These are phyloP conservation scores for Caenorhabditis uteleia DNA, from an alignment of 2,888 invertebrate genomes.

Conservation along the genomic window DNA sequence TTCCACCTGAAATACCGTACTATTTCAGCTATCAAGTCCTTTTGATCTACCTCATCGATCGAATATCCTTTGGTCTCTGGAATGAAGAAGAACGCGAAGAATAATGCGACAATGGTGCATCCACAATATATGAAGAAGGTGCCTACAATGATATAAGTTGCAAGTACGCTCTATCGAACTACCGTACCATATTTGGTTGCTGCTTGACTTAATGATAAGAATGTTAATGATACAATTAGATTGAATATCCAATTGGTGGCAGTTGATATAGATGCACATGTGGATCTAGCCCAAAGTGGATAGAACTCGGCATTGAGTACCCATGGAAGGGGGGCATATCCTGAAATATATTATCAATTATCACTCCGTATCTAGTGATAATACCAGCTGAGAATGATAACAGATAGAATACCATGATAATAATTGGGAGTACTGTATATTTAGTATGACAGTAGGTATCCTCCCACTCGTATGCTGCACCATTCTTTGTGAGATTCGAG, in stretches of 20 bases:
- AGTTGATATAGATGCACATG: constrained; percentile 68
- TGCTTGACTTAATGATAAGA: constrained; percentile 69
- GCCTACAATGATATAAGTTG: constrained; percentile 70
- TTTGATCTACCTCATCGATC: constrained; percentile 72
- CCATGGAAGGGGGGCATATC: constrained; percentile 75
- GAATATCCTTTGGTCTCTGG: constrained; percentile 74
- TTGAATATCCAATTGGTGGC: constrained; percentile 73
- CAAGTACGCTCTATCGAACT: neutral
- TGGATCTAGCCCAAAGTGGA: constrained; percentile 74
- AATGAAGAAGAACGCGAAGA: constrained; percentile 72
- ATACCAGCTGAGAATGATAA: constrained; percentile 50
- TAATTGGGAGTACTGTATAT: constrained; percentile 69
- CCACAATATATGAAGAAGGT: constrained; percentile 74
- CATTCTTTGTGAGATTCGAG: constrained; percentile 12
- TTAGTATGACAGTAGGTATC: constrained; percentile 62
- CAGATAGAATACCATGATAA: constrained; percentile 63
- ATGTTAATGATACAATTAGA: constrained; percentile 73
- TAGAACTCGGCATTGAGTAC: constrained; percentile 75
- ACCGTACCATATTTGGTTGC: constrained; percentile 61
- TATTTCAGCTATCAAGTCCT: too few species aligned
- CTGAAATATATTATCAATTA: constrained; percentile 68
- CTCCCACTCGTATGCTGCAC: constrained; percentile 43
- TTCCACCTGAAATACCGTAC: constrained; percentile 47
- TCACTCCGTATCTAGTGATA: neutral
- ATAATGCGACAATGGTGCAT: constrained; percentile 72